Base-by-base conservation (phyloP, 2,888 invertebrate species). In the Rotaria macrura region DNA sequence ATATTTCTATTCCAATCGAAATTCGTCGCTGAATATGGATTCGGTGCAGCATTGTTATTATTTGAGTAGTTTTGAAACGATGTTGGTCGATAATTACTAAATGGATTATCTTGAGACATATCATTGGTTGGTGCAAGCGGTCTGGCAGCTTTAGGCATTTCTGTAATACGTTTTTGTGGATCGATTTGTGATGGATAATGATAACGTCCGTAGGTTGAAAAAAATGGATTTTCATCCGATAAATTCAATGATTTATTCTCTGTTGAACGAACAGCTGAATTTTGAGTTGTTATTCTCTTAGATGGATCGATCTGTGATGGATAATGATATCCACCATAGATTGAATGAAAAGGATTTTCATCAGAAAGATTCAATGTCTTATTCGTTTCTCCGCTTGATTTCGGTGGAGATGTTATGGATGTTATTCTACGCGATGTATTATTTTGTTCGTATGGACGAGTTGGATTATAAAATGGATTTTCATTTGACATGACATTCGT, bases 111-210 rank as follows among this genome's bases (percentile, higher is more conserved):
- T 12, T 25, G 3, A 1, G 79, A 79, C 43, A 79, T 43, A 10
- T 38, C 79, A 79, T 79, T 79, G 25, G 79, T 79, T 79, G 7
- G 3, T 20, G 3, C 5, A 25, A 79, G n/a, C 2, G 40, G n/a
- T 25, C 2, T 43, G 14, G 43, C 25, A 3, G 40, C 9, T 79
- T 79, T 79, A 14, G 79, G 79, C 40, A 79, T 40, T 79, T 79
- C 79, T 25, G 79, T 79, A 43, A 79, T 79, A 3, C 79, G 40
- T 40, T 79, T 79, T n/a, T 10, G 10, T 25, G 79, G 79, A 79
- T 79, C 79, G n/a, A 79, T 79, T 79, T 79, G 79, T 25, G 79
- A 79, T n/a, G 79, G 79, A 43, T 79, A 79, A 43, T 79, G 79
- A 79, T 79, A 79, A 43, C 79, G 25, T 12, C 79, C 79, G 34